Evolutionary conservation across 2,888 invertebrate species (phyloP), one percentile per base, ranked within the genome.

Genomic region (Xylota sylvarum): DNA sequence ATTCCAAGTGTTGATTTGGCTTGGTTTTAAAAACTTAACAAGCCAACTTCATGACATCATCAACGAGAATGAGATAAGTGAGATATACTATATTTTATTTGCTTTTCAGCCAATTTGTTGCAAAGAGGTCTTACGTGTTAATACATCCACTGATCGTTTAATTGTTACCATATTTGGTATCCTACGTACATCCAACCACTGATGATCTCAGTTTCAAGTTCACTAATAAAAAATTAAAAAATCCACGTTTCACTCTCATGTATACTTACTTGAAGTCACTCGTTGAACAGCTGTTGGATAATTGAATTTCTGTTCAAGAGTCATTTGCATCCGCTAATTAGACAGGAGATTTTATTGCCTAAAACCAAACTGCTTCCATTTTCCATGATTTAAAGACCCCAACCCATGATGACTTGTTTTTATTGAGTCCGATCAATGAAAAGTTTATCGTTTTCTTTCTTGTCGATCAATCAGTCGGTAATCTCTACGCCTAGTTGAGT

Each of bases 401-500:
- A 12, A 10, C 9, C 4, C 4, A 40, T 40, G 10, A 40, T 40
- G 10, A 4, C 4, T 40, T n/a, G 10, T 10, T 40, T 43, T 14
- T 43, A 43, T 14, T 43, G 43, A 14, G 14, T 12, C n/a, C 35
- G n/a, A n/a, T 55, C 55, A 55, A 55, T 43, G 5, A 32, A 35
- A 58, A 32, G 30, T 58, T 35, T 46, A 35, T 43, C 43, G 46
- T 14, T n/a, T 30, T n/a, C 5, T 5, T 17, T 32, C 5, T 12
- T 10, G 35, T 10, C n/a, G 40, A 60, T 12, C 35, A 67, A 73
- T 74, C 50, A 35, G 17, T 30, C 40, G 23, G 23, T 67, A 67
- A 60, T 72, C 67, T 60, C 52, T 55, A 67, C 67, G 60, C 74
- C 60, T 40, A 62, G 43, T 72, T 72, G 62, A 23, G 58, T 23